Evolutionary conservation across 1,140 invertebrate genomes (phyloP), one percentile per base, ranked within the genome.

Genomic region (Heliconius nattereri): DNA sequence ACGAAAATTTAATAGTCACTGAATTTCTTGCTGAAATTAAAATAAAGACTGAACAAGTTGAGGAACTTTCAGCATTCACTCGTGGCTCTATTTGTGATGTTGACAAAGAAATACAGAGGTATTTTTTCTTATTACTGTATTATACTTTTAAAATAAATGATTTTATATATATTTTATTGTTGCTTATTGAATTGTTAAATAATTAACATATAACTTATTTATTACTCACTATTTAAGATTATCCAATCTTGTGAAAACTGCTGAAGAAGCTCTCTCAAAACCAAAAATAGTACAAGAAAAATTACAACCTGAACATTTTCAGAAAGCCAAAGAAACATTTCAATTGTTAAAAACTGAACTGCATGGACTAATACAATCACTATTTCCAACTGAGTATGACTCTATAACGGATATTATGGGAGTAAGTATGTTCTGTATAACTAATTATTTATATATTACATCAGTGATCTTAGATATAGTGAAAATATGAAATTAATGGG

Each of bases 51-150:
- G 70, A 71, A 1, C 86, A 94, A 70, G 84, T 93, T 8, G 87
- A 93, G 81, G 90, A 94, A 79, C 81, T 92, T 5, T 87, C 86
- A 52, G 90, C 91, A 16, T 94, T 90, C 78, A 94, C 89, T 19
- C 86, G 81, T 78, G 90, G 89, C 32, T 78, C 80, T 20, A 90
- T 94, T 74, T 83, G 86, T 77, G 93, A 94, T 82, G 78, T 90
- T 23, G 87, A 91, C 60, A 77, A 79, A 71, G 93, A 94, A 81
- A 92, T 92, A 79, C 85, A 86, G 78, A 92, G 92, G 94, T 94
- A 87, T 70, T 77, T 71, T 77, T 45, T 26, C 20, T 2, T 26
- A 13, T 45, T 45, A 13, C 40, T 45, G 40, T 77, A 35, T 45
- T 71, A 20, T 52, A 52, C 7, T 52, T 7, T 19, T 52, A 52